Evolutionary conservation across 2,888 invertebrate species (phyloP).

Genomic region (Heliconius ethilla): DNA sequence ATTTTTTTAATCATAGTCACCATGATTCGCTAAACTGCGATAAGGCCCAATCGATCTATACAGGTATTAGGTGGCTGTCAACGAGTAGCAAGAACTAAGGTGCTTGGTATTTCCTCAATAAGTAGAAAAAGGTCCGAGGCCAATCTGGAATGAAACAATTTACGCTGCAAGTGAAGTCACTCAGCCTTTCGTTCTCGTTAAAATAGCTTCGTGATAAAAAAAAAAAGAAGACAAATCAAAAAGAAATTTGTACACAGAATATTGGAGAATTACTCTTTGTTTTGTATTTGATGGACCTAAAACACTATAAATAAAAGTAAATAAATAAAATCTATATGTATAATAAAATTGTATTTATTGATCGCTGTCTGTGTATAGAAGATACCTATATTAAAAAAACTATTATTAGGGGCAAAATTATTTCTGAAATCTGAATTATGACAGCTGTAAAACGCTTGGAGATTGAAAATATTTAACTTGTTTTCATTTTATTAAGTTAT

Average conservation of each 20-base stretch:
- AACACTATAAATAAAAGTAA: not conserved
- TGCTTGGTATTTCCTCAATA: conserved; percentile 27
- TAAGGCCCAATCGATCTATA: not conserved
- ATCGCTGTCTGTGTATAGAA: no score
- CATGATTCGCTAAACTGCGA: not conserved
- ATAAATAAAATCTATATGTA: not conserved
- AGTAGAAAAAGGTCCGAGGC: conserved; percentile 24
- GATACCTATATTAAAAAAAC: no score
- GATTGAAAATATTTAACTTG: no score
- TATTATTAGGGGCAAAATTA: no score
- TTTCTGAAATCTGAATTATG: no score
- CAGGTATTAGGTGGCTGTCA: not conserved
- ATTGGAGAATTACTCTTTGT: not conserved
- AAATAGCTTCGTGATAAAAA: conserved; percentile 22
- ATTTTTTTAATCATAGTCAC: not conserved
- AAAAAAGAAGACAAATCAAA: not conserved
- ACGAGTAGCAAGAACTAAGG: conserved; percentile 4
- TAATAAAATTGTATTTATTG: no score
- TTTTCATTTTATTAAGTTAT: no score
- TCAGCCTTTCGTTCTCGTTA: conserved; percentile 20
- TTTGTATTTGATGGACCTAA: not conserved
- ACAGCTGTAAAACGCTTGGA: no score
- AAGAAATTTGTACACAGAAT: not conserved
- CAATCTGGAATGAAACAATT: conserved; percentile 30
- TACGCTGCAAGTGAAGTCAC: conserved; percentile 17